Evolutionary conservation across 2,888 invertebrate genomes (phyloP), one percentile per base, ranked within the genome.

Genomic region (Platypus cylindrus): DNA sequence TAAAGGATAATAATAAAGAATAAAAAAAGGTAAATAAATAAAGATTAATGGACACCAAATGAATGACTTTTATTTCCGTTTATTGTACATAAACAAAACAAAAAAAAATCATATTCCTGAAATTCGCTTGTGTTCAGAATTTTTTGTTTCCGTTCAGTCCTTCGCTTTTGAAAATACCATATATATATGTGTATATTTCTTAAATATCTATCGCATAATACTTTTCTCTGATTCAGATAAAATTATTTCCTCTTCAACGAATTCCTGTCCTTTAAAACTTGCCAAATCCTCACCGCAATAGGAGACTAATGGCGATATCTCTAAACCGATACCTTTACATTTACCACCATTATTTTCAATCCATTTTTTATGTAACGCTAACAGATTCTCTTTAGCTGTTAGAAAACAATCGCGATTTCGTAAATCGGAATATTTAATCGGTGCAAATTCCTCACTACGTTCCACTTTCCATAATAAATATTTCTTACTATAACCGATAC

Each of bases 391-490:
- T 31, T 78, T 68, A 1, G 90, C 85, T 0, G 94, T 93, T 0
- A 75, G 75, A 0, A 95, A 89, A 36, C 89, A 91, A 62, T 95
- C 94, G 53, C 85, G 83, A 18, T 80, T 82, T 1, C 73, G 82
- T 0, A 74, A 67, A 56, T 95, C 86, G 2, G 84, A 73, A 62
- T 98, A 98, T 58, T 99, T 99, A 44, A 98, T 62, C 0, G 97
- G 94, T 47, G 95, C 90, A 57, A 98, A 99, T 58, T 99, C 98
- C 37, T 84, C 81, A 45, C 85, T 79, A 27, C 97, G 72, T 0
- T 80, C 72, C 0, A 87, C 85, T 63, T 95, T 91, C 76, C 94
- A 85, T 7, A 87, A 87, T n/a, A 84, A 87, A 54, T 97, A 87
- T 49, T 78, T 78, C 45, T 84, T 74, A 2, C 93, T 78, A 62